Conservation (phyloP, 1,140 invertebrate species). For the Pararge aegeria region DNA sequence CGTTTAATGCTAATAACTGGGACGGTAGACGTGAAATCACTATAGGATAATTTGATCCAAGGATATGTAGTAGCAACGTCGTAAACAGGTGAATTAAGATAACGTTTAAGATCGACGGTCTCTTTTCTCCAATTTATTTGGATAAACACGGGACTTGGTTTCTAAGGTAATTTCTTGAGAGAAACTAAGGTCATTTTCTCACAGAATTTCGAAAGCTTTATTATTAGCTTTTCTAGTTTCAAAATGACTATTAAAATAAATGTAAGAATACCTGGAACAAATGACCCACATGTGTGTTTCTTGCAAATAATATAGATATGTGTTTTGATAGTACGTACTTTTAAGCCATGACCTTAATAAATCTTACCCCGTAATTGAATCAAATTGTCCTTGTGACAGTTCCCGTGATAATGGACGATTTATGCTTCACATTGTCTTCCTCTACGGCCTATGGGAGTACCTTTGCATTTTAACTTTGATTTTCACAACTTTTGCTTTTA, state of each 20-base stretch:
- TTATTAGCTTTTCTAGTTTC: too few species aligned
- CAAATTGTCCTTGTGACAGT: slow-evolving; percentile 49
- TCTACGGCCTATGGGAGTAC: background rate
- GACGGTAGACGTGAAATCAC: background rate
- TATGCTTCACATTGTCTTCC: slow-evolving; percentile 35
- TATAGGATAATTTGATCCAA: background rate
- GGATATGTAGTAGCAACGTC: background rate
- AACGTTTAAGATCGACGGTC: background rate
- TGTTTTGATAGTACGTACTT: slow-evolving; percentile 21
- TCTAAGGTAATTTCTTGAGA: too few species aligned
- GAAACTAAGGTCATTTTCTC: too few species aligned
- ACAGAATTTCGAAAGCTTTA: too few species aligned
- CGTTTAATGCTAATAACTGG: slow-evolving; percentile 6
- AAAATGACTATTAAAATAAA: too few species aligned
- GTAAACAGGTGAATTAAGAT: slow-evolving; percentile 5
- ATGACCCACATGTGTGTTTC: too few species aligned
- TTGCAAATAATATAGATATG: slow-evolving; percentile 10
- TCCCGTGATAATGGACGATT: slow-evolving; percentile 54
- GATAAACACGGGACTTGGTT: too few species aligned
- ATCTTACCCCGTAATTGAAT: slow-evolving; percentile 59
- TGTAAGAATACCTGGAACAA: too few species aligned
- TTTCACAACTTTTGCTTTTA: too few species aligned
- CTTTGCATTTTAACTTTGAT: background rate
- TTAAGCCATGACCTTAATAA: slow-evolving; percentile 37
- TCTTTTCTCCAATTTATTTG: background rate